Percentiles rank a stretch among this genome's conserved stretches.
Evolutionary conservation across 1,140 invertebrate genomes (phyloP).

Genomic region (Hesperophylax magnus): DNA sequence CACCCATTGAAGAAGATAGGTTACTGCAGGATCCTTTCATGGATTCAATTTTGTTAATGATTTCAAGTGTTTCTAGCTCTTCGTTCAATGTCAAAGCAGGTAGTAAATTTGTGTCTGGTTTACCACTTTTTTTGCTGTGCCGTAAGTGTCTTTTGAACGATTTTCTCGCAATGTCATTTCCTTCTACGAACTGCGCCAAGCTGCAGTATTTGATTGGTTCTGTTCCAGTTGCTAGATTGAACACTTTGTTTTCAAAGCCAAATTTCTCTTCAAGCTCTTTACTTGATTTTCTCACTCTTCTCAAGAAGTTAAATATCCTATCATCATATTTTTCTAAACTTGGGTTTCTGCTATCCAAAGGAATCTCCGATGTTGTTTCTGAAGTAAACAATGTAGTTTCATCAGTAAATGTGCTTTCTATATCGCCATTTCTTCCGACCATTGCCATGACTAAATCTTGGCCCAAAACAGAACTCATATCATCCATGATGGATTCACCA

Average conservation of each 20-base stretch:
- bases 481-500: constrained; percentile 82
- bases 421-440: constrained; percentile 75
- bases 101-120: constrained; percentile 30
- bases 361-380: constrained; percentile 70
- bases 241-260: constrained; percentile 79
- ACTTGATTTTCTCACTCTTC: constrained; percentile 64
- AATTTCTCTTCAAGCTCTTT: constrained; percentile 74
- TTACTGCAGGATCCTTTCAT: constrained; percentile 54
- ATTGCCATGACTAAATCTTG: constrained; percentile 77
- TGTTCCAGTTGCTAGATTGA: constrained; percentile 73
- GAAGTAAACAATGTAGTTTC: constrained; percentile 74
- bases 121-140: constrained; percentile 63
- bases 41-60: constrained; percentile 33
- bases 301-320: constrained; percentile 67
- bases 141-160: constrained; percentile 77
- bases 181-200: constrained; percentile 83
- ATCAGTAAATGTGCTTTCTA: constrained; percentile 77
- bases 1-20: constrained; percentile 48
- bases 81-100: constrained; percentile 45
- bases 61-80: constrained; percentile 46
- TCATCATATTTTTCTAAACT: constrained; percentile 67
- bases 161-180: constrained; percentile 83
- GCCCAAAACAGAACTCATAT: constrained; percentile 81
- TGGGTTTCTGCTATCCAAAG: constrained; percentile 68
- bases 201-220: constrained; percentile 78